Evolutionary conservation across 2,888 invertebrate genomes (phyloP).

Genomic region (Nymphalis polychloros): DNA sequence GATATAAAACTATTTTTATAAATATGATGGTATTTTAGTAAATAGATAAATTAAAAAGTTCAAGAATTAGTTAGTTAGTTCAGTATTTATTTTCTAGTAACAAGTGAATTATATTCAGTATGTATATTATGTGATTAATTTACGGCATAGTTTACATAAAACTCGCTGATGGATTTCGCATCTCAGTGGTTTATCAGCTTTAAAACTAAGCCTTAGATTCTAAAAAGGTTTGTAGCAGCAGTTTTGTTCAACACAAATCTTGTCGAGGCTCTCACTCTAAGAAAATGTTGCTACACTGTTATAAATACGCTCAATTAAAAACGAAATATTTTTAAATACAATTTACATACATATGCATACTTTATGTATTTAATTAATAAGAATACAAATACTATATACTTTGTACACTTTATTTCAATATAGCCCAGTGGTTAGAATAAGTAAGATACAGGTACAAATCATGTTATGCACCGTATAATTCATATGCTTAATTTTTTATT

Average conservation of each 20-base stretch:
- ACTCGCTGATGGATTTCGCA: neutral
- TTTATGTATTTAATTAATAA: constrained; percentile 4
- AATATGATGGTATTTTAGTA: too few relatives aligned
- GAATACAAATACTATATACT: neutral
- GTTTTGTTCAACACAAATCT: constrained; percentile 48
- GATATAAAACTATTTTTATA: too few relatives aligned
- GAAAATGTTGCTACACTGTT: constrained; percentile 9
- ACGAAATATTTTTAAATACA: neutral
- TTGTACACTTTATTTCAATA: too few relatives aligned
- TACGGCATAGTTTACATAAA: neutral
- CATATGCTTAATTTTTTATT: too few relatives aligned
- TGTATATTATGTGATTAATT: too few relatives aligned
- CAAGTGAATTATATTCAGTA: too few relatives aligned
- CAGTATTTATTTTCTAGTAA: too few relatives aligned
- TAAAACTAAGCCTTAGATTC: constrained; percentile 42
- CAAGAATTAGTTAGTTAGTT: too few relatives aligned
- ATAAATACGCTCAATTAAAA: constrained; percentile 16
- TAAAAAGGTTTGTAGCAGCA: constrained; percentile 53
- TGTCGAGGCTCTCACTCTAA: constrained; percentile 25
- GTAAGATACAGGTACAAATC: too few relatives aligned
- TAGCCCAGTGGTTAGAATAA: too few relatives aligned
- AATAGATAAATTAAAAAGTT: too few relatives aligned
- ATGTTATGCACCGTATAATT: too few relatives aligned
- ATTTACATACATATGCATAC: neutral
- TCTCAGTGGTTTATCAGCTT: neutral